Conservation (phyloP, 2,797 vertebrate genomes). For the Pangasius krempfi region DNA sequence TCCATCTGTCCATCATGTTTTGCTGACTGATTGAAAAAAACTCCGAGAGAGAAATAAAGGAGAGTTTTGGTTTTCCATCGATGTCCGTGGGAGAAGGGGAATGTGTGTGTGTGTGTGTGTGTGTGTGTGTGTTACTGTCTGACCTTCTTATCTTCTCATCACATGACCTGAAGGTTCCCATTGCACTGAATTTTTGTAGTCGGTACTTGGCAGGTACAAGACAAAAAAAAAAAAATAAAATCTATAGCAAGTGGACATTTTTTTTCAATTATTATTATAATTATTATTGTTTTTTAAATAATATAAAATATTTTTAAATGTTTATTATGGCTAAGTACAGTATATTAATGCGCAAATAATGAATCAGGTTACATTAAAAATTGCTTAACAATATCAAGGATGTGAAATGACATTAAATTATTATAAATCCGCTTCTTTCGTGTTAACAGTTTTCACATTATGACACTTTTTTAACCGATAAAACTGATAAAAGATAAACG, state of each 20-base stretch:
- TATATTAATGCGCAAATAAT: background rate
- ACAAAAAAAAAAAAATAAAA: background rate
- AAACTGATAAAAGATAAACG: background rate
- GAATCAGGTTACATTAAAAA: background rate
- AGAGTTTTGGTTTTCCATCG: slow-evolving; percentile 47
- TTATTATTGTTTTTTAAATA: background rate
- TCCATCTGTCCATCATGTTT: slow-evolving; percentile 44
- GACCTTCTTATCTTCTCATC: background rate
- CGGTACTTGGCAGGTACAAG: background rate
- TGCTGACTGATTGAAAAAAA: slow-evolving; percentile 41
- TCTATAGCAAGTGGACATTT: background rate
- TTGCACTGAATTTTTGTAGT: background rate
- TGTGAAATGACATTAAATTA: background rate
- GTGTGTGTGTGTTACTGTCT: slow-evolving; percentile 17
- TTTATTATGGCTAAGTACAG: background rate
- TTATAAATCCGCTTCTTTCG: background rate
- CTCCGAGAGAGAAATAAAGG: slow-evolving; percentile 33
- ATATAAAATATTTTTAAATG: background rate
- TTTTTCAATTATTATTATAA: background rate
- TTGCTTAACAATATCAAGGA: too few relatives aligned
- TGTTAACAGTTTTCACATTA: background rate
- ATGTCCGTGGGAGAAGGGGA: slow-evolving; percentile 48
- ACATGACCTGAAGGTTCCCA: background rate
- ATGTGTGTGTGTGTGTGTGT: slow-evolving; percentile 38
- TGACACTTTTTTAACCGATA: background rate